Conservation (phyloP, 1,140 invertebrate genomes). For the Drosophila nigrodunni region DNA sequence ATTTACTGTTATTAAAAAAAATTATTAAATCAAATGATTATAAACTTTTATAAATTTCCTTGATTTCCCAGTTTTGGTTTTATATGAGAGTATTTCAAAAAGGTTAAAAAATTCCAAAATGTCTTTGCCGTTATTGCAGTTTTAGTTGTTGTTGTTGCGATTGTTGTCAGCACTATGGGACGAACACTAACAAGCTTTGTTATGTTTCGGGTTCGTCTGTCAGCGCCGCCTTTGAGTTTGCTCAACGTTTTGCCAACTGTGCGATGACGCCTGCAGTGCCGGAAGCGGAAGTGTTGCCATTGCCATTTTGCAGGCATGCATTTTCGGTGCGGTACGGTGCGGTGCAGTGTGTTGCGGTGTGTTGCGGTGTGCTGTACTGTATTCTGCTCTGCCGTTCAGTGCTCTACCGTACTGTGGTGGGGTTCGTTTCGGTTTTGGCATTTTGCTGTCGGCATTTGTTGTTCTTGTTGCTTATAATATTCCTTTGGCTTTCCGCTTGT, state of each 20-base stretch:
- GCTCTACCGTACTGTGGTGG: background rate
- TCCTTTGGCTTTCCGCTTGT: slow-evolving; percentile 74
- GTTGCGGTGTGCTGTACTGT: slow-evolving; percentile 8
- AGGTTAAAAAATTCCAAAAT: background rate
- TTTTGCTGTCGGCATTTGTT: slow-evolving; percentile 42
- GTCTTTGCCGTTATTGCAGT: slow-evolving; percentile 15
- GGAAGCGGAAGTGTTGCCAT: slow-evolving; percentile 82
- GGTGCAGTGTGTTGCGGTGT: slow-evolving; percentile 11
- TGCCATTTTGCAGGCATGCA: slow-evolving; percentile 78
- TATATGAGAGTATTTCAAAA: background rate
- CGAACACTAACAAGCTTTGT: slow-evolving; percentile 79
- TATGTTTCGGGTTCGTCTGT: slow-evolving; percentile 57
- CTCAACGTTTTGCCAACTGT: slow-evolving; percentile 71
- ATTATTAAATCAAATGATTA: too few species aligned
- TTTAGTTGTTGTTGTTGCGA: slow-evolving; percentile 24
- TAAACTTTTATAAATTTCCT: background rate
- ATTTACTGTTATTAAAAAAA: too few species aligned
- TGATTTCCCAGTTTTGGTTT: background rate
- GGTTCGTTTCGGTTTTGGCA: slow-evolving; percentile 51
- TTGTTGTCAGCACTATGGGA: slow-evolving; percentile 54
- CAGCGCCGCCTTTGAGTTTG: slow-evolving; percentile 45
- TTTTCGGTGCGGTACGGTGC: slow-evolving; percentile 49
- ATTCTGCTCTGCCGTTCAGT: too few species aligned
- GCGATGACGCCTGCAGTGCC: slow-evolving; percentile 74
- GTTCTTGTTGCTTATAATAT: slow-evolving; percentile 66